Evolutionary conservation across 1,140 invertebrate genomes (phyloP).

Genomic region (Neodiprion lecontei): DNA sequence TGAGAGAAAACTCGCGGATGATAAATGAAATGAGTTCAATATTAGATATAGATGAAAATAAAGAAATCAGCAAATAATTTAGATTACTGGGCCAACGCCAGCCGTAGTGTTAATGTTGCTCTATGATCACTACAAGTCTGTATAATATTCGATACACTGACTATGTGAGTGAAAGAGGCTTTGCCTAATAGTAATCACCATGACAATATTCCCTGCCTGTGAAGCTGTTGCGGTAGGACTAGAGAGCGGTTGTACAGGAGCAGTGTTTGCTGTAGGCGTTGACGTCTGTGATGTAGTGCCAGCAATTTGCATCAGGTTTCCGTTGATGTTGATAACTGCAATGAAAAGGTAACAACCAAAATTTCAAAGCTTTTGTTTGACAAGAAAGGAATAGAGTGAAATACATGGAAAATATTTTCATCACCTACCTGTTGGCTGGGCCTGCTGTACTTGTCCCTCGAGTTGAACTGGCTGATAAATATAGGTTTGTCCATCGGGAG

Average conservation of each 20-base stretch:
- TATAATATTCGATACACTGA: constrained; percentile 49
- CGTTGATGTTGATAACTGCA: constrained; percentile 76
- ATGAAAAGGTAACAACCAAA: constrained; percentile 38
- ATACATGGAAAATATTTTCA: constrained; percentile 20
- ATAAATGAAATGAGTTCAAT: too few relatives aligned
- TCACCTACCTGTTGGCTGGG: constrained; percentile 67
- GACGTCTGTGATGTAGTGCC: constrained; percentile 58
- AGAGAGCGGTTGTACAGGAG: constrained; percentile 61
- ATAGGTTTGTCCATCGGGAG: constrained; percentile 91
- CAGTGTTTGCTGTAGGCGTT: constrained; percentile 58
- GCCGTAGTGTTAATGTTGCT: constrained; percentile 43
- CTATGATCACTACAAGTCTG: constrained; percentile 54
- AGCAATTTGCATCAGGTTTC: constrained; percentile 74
- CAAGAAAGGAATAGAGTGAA: constrained; percentile 20
- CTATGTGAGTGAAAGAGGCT: constrained; percentile 52
- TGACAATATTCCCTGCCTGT: constrained; percentile 75
- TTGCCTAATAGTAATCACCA: constrained; percentile 59
- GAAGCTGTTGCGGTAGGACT: constrained; percentile 69
- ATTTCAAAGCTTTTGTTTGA: constrained; percentile 13
- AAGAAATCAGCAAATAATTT: too few relatives aligned
- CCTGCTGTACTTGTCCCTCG: constrained; percentile 67
- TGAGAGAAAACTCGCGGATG: too few relatives aligned
- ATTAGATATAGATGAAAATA: not conserved
- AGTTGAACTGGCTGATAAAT: constrained; percentile 84
- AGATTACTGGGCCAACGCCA: not conserved